Base-by-base conservation (phyloP, 2,797 vertebrate genomes). In the Tauraco hartlaubi region DNA sequence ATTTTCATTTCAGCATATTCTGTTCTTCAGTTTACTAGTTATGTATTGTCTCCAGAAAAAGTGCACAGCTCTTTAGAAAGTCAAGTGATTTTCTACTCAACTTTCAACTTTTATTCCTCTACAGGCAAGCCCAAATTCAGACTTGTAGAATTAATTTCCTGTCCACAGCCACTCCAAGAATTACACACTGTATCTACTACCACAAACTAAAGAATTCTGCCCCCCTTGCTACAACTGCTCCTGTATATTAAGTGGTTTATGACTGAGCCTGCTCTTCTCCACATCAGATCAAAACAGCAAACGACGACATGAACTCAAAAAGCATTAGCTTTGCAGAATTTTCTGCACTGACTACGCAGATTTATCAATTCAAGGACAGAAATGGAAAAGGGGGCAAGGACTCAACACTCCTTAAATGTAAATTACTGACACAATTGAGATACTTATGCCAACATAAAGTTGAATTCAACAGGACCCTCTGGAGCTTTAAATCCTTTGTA, bases 401-500 rank as follows among this genome's bases (percentile, higher is more conserved):
- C 58, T 94, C 41, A 89, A 4, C 39, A 75, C 68, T 96, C 48
- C 48, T 44, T 94, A 91, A 87, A 95, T 89, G 84, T 81, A 96
- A 96, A 92, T 94, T 95, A 94, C 79, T 82, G 88, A 87, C 77
- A 96, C 66, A 91, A 93, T 28, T 94, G 85, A 68, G 72, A 85
- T 75, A 89, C 68, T 89, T 88, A 96, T 46, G 74, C 55, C 77
- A 96, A 96, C 72, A 91, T 88, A 76, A 94, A 97, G 64, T 44
- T 76, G 59, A 95, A 96, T 88, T 96, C 90, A 96, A 95, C 64
- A 94, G 63, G 94, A 76, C 77, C 68, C 83, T 87, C 54, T 94
- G 77, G 95, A 96, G 73, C 93, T 97, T 89, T 96, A 96, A 97
- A 96, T 86, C 74, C 72, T 94, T 69, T 90, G 72, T 95, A 96